Percentiles rank a stretch among this genome's conserved stretches.
phyloP scores from a whole-genome alignment of 1,140 invertebrate species.

The Microplitis demolitor region DNA sequence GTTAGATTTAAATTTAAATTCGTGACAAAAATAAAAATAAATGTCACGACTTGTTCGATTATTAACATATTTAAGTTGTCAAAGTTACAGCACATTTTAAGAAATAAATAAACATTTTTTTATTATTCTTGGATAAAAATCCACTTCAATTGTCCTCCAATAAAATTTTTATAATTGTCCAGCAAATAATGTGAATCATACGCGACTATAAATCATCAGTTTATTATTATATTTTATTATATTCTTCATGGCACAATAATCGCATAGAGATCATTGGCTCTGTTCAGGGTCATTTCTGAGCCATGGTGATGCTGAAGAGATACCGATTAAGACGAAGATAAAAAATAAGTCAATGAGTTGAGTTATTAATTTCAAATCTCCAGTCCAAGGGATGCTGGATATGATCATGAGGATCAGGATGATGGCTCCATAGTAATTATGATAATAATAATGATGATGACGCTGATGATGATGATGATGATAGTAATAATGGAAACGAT shows the following conservation, averaged over 20 bases:
- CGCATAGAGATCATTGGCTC: conserved; percentile 16
- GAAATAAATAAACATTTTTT: no score
- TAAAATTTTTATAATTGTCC: neutral
- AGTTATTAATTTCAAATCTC: neutral
- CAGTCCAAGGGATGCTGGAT: neutral
- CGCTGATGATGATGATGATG: neutral
- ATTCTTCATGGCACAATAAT: neutral
- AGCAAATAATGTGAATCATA: neutral
- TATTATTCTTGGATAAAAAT: no score
- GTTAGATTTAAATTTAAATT: no score
- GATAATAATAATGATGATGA: neutral
- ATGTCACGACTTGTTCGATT: no score
- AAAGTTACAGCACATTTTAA: no score
- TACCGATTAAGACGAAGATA: neutral
- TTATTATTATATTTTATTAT: neutral
- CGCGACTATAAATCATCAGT: neutral
- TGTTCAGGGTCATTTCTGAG: conserved; percentile 4
- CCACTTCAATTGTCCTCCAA: neutral
- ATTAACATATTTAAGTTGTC: no score
- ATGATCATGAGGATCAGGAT: no score
- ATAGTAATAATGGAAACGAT: neutral
- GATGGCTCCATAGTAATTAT: neutral
- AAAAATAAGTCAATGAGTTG: neutral
- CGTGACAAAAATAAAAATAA: no score
- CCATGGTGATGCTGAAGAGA: neutral